These are phyloP conservation scores for Bubalus kerabau DNA, from an alignment of 2,113 vertebrate genomes.

Conservation along the genomic window DNA sequence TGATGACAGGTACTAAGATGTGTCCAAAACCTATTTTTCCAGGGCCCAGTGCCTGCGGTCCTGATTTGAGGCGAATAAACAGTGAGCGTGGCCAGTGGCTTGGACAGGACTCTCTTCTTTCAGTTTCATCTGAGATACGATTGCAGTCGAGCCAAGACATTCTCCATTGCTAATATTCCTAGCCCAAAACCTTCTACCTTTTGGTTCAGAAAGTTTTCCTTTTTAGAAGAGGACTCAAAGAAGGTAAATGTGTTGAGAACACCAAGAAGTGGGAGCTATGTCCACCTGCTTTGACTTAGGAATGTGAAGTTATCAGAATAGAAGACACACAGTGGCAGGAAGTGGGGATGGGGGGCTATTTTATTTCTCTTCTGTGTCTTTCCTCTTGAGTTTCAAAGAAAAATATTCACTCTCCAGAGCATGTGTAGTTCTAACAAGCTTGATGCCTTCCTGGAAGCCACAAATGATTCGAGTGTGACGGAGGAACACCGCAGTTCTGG, in stretches of 20 bases:
- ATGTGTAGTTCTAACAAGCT: neutral
- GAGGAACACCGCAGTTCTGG: neutral
- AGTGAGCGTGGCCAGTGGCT: neutral
- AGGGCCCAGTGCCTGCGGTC: neutral
- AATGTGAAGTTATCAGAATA: neutral
- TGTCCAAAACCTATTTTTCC: conserved; percentile 40
- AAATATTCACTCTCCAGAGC: neutral
- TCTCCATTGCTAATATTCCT: neutral
- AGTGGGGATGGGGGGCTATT: neutral
- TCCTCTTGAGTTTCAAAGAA: conserved; percentile 24
- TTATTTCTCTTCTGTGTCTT: neutral
- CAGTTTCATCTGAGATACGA: neutral
- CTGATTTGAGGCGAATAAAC: neutral
- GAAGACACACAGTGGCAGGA: neutral
- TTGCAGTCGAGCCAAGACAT: neutral
- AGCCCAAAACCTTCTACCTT: neutral
- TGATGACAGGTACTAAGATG: conserved; percentile 11
- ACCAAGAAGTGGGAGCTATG: neutral
- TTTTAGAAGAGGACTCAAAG: neutral
- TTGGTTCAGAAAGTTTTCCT: neutral
- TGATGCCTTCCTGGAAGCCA: neutral
- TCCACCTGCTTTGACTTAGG: neutral
- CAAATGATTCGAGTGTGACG: neutral
- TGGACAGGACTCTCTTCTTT: neutral
- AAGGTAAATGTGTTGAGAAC: neutral